Percentiles rank a stretch among this genome's conserved stretches.
phyloP scores from a whole-genome alignment of 2,797 vertebrate species.

The Poeciliopsis presidionis region DNA sequence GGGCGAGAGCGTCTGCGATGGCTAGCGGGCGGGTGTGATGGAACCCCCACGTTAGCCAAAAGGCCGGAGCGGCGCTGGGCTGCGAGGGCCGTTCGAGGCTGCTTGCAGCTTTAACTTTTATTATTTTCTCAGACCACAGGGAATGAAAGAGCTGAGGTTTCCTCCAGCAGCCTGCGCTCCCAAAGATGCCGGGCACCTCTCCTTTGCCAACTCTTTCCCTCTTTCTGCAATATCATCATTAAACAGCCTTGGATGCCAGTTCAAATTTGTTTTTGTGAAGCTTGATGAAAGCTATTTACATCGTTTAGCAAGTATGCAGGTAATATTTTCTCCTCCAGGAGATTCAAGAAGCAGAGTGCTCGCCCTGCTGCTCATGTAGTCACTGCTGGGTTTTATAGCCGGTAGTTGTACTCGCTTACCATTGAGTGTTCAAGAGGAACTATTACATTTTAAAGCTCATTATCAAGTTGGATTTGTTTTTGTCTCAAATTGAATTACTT shows the following conservation, averaged over 20 bases:
- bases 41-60: no score
- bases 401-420: conserved; percentile 2
- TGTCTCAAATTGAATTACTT: background rate
- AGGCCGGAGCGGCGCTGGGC: no score
- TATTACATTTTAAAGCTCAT: background rate
- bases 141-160: conserved; percentile 74
- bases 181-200: conserved; percentile 40
- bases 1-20: no score
- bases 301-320: conserved; percentile 40
- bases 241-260: conserved; percentile 43
- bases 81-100: no score
- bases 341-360: conserved; percentile 27
- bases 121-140: conserved; percentile 74
- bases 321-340: conserved; percentile 36
- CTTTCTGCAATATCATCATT: conserved; percentile 4
- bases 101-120: conserved; percentile 8
- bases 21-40: no score
- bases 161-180: conserved; percentile 64
- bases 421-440: conserved; percentile 53
- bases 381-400: conserved; percentile 8
- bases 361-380: conserved; percentile 21
- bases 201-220: conserved; percentile 16
- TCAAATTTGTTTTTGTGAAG: background rate
- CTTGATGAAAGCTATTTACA: conserved; percentile 29
- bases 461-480: background rate